Evolutionary conservation across 2,888 invertebrate species (phyloP), one percentile per base, ranked within the genome.

Genomic region (Meteorus cinctellus): DNA sequence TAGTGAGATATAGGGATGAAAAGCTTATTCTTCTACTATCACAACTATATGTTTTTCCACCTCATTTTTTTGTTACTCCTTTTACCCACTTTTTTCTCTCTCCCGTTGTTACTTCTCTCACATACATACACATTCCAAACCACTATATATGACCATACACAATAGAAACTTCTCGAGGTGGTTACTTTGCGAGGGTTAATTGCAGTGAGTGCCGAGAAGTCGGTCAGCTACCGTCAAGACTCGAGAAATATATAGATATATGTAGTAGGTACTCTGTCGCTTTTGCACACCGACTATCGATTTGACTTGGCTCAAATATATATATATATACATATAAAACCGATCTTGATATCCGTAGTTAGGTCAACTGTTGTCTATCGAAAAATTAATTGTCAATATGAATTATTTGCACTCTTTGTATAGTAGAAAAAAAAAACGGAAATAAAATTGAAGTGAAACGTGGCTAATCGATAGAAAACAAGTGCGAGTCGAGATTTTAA

Each of bases 151-250:
- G 62, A 71, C 71, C 59, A 72, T 36, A 75, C 41, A 75, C 75
- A 75, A 75, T 75, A 36, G 67, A 76, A 76, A 76, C 67, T 72
- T 72, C 71, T 75, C 66, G 60, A 76, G 75, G 36, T 67, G 72
- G 76, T 76, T 76, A 72, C 62, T 76, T 72, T 76, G 72, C 59
- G 72, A 67, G 76, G 76, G 72, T 76, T 76, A 76, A 76, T 76
- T 76, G 76, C 76, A 72, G 62, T 72, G 67, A 76, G 76, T 76
- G 76, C 62, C 31, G 36, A 76, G 76, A 76, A 76, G 76, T 76
- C 76, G 76, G 76, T 76, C 76, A 76, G 76, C 62, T 68, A 62
- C 67, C 72, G 67, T 72, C 68, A 72, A 72, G 62, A 76, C 76
- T 62, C 51, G 10, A 24, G 8, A 55, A 8, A 34, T 36, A 41